Evolutionary conservation across 2,888 invertebrate species (phyloP).

Genomic region (Branchinecta sandiegonensis): DNA sequence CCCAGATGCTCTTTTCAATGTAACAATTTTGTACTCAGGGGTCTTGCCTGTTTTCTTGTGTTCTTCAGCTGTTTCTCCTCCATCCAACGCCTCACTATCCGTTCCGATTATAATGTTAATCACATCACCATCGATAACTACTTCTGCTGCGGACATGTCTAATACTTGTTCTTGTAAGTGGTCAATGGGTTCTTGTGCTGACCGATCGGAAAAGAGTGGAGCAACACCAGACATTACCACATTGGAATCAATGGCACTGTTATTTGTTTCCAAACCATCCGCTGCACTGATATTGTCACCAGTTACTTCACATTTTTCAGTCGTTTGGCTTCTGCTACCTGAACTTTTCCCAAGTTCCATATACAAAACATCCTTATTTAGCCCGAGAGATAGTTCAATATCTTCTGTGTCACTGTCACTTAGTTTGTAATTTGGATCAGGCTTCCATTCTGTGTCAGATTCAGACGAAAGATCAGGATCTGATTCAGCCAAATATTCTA

Average conservation of each 20-base stretch:
- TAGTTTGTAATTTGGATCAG: constrained; percentile 6
- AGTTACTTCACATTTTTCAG: constrained; percentile 7
- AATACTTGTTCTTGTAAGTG: not conserved
- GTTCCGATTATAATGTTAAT: not conserved
- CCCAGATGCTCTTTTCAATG: constrained; percentile 6
- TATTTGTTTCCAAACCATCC: constrained; percentile 6
- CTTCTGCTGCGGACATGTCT: constrained; percentile 4
- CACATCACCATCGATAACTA: constrained; percentile 1
- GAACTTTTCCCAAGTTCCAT: not conserved
- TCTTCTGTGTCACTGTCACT: constrained; percentile 11
- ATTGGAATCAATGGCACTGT: no score
- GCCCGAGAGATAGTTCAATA: constrained; percentile 8
- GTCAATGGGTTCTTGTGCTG: not conserved
- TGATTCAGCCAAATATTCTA: no score
- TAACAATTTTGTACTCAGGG: constrained; percentile 12
- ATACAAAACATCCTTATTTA: constrained; percentile 9
- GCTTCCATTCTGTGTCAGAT: constrained; percentile 11
- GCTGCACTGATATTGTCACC: constrained; percentile 5
- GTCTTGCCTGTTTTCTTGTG: constrained; percentile 1
- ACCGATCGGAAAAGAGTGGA: not conserved
- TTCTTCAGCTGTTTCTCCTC: not conserved
- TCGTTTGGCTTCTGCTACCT: constrained; percentile 11
- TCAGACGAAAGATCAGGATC: constrained; percentile 11
- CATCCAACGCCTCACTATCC: not conserved
- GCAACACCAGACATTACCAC: constrained; percentile 1